These are phyloP conservation scores for Anoplophora glabripennis DNA, from an alignment of 1,140 invertebrate genomes.

Conservation along the genomic window DNA sequence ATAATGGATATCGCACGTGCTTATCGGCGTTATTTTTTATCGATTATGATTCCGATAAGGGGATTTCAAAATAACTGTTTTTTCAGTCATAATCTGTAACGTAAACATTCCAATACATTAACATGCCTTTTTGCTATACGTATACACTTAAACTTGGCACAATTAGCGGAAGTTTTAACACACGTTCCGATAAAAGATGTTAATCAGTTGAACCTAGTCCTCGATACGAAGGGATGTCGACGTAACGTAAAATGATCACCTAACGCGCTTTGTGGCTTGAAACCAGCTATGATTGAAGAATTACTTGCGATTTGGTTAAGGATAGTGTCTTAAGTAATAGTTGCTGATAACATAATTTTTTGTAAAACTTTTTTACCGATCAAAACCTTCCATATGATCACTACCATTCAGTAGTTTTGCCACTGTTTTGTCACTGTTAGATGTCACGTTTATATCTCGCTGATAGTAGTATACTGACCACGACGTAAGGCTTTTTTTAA, in stretches of 20 bases:
- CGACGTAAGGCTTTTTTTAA: too few relatives aligned
- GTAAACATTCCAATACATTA: background rate
- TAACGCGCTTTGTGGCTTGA: too few relatives aligned
- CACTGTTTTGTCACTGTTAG: background rate
- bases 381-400: too few relatives aligned
- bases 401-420: too few relatives aligned
- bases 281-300: too few relatives aligned
- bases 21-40: conserved; percentile 18
- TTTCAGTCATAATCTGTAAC: background rate
- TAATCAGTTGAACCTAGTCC: too few relatives aligned
- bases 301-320: too few relatives aligned
- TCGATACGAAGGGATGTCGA: too few relatives aligned
- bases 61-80: conserved; percentile 20
- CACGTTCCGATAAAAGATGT: background rate
- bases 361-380: too few relatives aligned
- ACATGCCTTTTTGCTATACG: background rate
- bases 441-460: background rate
- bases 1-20: conserved; percentile 9
- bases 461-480: background rate
- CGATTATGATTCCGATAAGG: conserved; percentile 18
- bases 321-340: too few relatives aligned
- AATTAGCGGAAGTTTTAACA: background rate
- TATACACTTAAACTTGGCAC: background rate
- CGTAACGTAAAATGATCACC: too few relatives aligned
- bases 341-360: too few relatives aligned